Evolutionary conservation across 2,888 invertebrate species (phyloP), one percentile per base, ranked within the genome.

Genomic region (Phengaris alcon): DNA sequence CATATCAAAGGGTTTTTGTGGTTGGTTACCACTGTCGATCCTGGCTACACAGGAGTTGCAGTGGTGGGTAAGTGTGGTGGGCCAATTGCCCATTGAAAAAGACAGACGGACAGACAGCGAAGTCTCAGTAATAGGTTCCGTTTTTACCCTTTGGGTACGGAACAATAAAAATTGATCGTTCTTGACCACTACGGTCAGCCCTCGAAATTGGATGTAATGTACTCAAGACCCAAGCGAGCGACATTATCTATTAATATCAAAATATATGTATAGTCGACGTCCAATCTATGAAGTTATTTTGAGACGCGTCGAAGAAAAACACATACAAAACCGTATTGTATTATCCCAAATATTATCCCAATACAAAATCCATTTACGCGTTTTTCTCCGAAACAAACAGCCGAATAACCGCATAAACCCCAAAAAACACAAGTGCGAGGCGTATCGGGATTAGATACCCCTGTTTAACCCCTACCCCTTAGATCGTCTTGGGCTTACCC

Each of bases 351-450:
- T 54, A 54, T 54, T 54, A 54, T 55, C 55, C 55, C 64, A 44
- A 64, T 64, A 64, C 13, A 64, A 13, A 64, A 64, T 64, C 64
- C 6, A 64, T 64, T 64, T 64, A 64, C 6, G 64, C 64, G 35
- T 44, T 44, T 44, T 64, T 64, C 64, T 44, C 35, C 35, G 64
- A 64, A 64, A 64, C 64, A 44, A 64, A 64, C 64, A 64, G 64
- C 13, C 35, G 64, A 64, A 64, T 64, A 64, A 64, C 35, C 64
- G 35, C 6, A 64, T 64, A 64, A 64, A 44, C 64, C 64, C 35
- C 35, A 64, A 64, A 64, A 64, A 64, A 64, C 64, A 64, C 64
- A 64, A 35, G 64, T 35, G 35, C 64, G 64, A 64, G 64, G 64
- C 35, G 64, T 64, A 64, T 35, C 35, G 2, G 64, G 64, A 64